Evolutionary conservation across 2,797 vertebrate species (phyloP).

Genomic region (Knipowitschia caucasica): DNA sequence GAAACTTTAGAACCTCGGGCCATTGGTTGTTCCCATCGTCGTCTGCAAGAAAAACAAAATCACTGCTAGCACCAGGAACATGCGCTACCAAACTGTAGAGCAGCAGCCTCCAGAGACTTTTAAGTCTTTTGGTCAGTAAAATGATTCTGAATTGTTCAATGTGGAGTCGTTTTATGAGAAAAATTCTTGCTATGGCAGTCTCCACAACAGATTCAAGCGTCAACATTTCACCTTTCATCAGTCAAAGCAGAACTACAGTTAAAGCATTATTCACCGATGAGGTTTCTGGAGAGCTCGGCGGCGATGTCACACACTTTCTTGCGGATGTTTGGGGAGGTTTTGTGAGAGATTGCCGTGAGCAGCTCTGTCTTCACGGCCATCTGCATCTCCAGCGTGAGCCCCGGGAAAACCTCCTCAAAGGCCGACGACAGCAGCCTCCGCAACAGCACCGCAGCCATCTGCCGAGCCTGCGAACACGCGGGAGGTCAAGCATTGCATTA

Average conservation of each 20-base stretch:
- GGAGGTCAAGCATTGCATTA: not conserved
- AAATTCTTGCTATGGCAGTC: no score
- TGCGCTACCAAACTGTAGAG: no score
- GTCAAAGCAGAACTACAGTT: no score
- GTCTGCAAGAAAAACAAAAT: slow-evolving; percentile 68
- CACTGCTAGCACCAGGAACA: no score
- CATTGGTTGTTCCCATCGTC: slow-evolving; percentile 98
- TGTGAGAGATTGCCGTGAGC: slow-evolving; percentile 89
- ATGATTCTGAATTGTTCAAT: no score
- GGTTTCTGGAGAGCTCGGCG: slow-evolving; percentile 92
- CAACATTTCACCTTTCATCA: no score
- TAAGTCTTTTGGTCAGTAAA: no score
- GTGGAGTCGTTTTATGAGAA: no score
- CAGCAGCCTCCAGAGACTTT: no score
- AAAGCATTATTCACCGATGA: slow-evolving; percentile 86
- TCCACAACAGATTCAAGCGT: no score
- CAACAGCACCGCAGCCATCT: slow-evolving; percentile 96
- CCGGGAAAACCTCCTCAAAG: slow-evolving; percentile 94
- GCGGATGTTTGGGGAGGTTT: slow-evolving; percentile 87
- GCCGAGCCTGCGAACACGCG: slow-evolving; percentile 79
- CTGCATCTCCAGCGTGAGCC: slow-evolving; percentile 87
- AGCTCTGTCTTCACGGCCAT: slow-evolving; percentile 90
- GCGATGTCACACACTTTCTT: slow-evolving; percentile 96
- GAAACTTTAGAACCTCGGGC: slow-evolving; percentile 95
- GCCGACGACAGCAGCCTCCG: slow-evolving; percentile 92